Conservation (phyloP, 2,113 vertebrate genomes). For the Thermophis baileyi region DNA sequence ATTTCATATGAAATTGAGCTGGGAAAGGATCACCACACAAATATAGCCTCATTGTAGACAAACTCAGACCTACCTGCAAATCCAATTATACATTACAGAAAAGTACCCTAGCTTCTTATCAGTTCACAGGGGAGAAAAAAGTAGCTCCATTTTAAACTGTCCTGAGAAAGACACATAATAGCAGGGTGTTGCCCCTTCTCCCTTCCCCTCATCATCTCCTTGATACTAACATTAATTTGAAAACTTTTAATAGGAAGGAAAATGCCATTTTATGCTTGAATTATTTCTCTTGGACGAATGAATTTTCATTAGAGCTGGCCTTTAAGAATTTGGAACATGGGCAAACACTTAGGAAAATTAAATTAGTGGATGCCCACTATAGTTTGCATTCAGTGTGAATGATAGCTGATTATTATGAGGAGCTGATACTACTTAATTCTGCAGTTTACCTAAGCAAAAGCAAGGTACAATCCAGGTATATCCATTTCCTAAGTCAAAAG, state of each 20-base stretch:
- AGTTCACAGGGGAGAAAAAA: neutral
- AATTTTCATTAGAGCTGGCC: conserved; percentile 24
- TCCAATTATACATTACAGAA: neutral
- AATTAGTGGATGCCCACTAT: conserved; percentile 19
- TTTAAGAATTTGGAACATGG: conserved; percentile 33
- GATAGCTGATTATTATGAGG: conserved; percentile 7
- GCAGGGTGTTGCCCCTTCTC: neutral
- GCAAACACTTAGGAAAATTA: conserved; percentile 27
- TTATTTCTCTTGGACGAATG: conserved; percentile 15
- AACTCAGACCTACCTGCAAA: neutral
- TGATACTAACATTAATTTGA: conserved; percentile 4
- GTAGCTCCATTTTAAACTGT: neutral
- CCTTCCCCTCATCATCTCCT: neutral
- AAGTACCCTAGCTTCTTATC: neutral
- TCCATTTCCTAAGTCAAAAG: neutral
- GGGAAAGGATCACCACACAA: neutral
- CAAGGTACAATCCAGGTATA: neutral
- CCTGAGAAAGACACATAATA: neutral
- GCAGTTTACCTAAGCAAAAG: neutral
- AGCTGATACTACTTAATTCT: neutral
- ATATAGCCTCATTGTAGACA: neutral
- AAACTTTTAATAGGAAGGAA: conserved; percentile 10
- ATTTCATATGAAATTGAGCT: neutral
- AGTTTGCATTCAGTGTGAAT: conserved; percentile 9
- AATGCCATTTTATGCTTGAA: conserved; percentile 22